Conservation (phyloP, 2,797 vertebrate genomes). For the Lagorchestes hirsutus region DNA sequence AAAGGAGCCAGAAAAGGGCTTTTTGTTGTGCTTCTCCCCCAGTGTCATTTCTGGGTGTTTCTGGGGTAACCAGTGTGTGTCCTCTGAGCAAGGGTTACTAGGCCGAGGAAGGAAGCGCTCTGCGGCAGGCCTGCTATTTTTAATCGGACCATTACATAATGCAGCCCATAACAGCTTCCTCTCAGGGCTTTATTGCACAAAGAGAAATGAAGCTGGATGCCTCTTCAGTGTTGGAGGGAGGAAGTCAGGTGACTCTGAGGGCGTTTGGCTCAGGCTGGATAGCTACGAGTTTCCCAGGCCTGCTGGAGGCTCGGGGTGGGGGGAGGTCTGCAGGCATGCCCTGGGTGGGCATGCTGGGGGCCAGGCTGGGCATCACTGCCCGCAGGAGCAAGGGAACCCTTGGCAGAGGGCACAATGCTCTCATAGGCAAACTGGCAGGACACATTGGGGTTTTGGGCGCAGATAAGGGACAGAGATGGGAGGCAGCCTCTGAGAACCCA, state of each 20-base stretch:
- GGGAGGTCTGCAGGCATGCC: slow-evolving; percentile 78
- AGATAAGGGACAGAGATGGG: slow-evolving; percentile 58
- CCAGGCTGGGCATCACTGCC: slow-evolving; percentile 66
- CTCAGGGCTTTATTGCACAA: slow-evolving; percentile 90
- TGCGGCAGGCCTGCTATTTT: slow-evolving; percentile 88
- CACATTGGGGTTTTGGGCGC: slow-evolving; percentile 57
- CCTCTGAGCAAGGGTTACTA: slow-evolving; percentile 89
- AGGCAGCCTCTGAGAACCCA: slow-evolving; percentile 52
- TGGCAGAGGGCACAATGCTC: slow-evolving; percentile 70
- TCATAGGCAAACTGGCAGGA: slow-evolving; percentile 54
- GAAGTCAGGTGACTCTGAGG: slow-evolving; percentile 88
- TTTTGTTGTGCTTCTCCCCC: slow-evolving; percentile 87
- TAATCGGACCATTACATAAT: slow-evolving; percentile 90
- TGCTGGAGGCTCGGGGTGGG: slow-evolving; percentile 57
- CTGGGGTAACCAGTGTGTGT: slow-evolving; percentile 87
- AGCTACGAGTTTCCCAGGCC: slow-evolving; percentile 84
- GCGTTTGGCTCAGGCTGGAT: slow-evolving; percentile 81
- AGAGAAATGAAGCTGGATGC: slow-evolving; percentile 93
- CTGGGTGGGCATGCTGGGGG: slow-evolving; percentile 75
- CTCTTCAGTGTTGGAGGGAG: slow-evolving; percentile 87
- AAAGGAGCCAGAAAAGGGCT: slow-evolving; percentile 87
- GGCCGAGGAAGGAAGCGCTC: slow-evolving; percentile 91
- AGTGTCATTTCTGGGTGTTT: slow-evolving; percentile 90
- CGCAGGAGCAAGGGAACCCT: slow-evolving; percentile 79
- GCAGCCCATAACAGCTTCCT: slow-evolving; percentile 89